Base-by-base conservation (phyloP, 2,797 vertebrate species). In the Cirrhinus molitorella region DNA sequence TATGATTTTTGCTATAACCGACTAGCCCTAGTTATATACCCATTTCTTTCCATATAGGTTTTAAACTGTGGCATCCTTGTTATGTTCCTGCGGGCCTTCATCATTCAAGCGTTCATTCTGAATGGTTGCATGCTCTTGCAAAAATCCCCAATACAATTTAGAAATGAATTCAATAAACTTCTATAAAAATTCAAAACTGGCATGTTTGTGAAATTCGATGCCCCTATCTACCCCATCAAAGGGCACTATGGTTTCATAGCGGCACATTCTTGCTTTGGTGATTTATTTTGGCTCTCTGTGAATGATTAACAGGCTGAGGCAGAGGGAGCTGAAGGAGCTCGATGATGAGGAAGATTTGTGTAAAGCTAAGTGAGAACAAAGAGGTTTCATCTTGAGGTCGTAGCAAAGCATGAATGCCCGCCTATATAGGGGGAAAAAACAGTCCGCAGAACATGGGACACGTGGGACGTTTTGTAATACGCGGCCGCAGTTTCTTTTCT, bases 221-320 rank as follows among this genome's bases (percentile, higher is more conserved):
- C 82, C 84, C n/a, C 23, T 53, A 85, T 88, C 79, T 89, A 63
- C 72, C 86, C 34, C 83, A 85, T 92, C 92, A 93, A 91, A 93
- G 89, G 90, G 85, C 74, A 57, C 77, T 53, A 71, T 68, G 82
- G 79, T 91, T 86, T 85, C 67, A 74, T 88, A 83, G 80, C 49
- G 88, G 84, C 71, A 51, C 82, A 74, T 85, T 89, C 85, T 88
- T 86, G 80, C 86, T 79, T 87, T 49, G 59, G 81, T 85, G 88
- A 84, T 91, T 93, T 92, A 87, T 90, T 91, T 90, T 85, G 85
- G 88, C 83, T 79, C 28, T 90, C 80, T 85, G 87, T 88, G 90
- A 93, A 92, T 93, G 85, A 92, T 91, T 90, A 90, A 86, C 92
- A 91, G 92, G 89, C 34, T 37, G 25, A 78, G 88, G 85, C 72